These are phyloP conservation scores for Gandaritis pyraliata DNA, from an alignment of 2,888 invertebrate genomes.

Conservation along the genomic window DNA sequence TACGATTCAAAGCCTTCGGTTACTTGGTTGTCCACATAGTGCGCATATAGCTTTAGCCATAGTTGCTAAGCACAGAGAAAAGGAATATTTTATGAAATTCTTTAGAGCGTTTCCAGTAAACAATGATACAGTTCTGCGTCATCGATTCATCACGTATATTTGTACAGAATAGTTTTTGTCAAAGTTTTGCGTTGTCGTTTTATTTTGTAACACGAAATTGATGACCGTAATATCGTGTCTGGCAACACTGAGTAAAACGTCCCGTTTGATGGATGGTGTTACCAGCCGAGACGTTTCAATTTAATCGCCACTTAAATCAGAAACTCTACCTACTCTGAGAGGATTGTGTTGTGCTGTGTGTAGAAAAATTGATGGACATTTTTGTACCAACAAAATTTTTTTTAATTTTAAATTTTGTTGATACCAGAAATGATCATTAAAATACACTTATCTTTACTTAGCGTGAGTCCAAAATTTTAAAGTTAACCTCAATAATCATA, in stretches of 20 bases:
- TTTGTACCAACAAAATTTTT: neutral
- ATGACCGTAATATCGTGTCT: conserved; percentile 54
- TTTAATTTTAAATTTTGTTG: neutral
- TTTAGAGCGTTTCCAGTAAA: conserved; percentile 37
- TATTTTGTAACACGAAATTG: conserved; percentile 61
- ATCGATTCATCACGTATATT: conserved; percentile 59
- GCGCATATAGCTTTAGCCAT: too few species aligned
- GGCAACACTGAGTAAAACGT: conserved; percentile 49
- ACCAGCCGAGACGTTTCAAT: conserved; percentile 54
- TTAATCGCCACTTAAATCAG: conserved; percentile 56
- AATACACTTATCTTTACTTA: too few species aligned
- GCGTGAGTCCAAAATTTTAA: too few species aligned
- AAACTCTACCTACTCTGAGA: conserved; percentile 27
- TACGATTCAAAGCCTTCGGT: too few species aligned
- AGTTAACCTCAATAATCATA: too few species aligned
- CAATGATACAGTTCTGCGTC: conserved; percentile 35
- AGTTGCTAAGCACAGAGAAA: too few species aligned
- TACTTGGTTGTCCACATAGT: too few species aligned
- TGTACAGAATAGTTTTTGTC: conserved; percentile 62
- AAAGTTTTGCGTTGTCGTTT: conserved; percentile 55
- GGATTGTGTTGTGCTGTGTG: conserved; percentile 26
- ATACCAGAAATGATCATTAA: neutral
- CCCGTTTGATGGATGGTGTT: conserved; percentile 55
- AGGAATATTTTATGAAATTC: neutral
- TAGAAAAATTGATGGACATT: neutral